phyloP scores from a whole-genome alignment of 2,797 vertebrate species.

The Cyprinella venusta region DNA sequence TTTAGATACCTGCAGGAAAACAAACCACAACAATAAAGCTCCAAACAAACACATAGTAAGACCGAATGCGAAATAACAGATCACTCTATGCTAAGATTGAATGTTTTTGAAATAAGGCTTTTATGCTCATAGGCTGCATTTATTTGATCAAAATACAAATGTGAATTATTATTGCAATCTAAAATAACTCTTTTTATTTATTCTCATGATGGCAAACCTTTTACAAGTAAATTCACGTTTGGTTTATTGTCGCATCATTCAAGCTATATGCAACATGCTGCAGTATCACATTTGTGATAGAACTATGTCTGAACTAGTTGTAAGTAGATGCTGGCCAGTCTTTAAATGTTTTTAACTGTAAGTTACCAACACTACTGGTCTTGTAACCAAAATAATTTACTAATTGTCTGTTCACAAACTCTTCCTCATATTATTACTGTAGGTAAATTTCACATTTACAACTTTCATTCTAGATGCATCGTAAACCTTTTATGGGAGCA shows the following conservation, averaged over 20 bases:
- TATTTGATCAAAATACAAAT: not conserved
- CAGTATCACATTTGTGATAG: not conserved
- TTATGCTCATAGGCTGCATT: not conserved
- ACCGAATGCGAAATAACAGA: not conserved
- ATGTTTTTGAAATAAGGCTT: not conserved
- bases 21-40: not conserved
- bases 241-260: not conserved
- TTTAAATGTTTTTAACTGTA: not conserved
- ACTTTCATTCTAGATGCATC: not conserved
- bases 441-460: slow-evolving; percentile 10
- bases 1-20: not conserved
- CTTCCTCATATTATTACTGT: not conserved
- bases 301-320: not conserved
- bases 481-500: slow-evolving; percentile 26
- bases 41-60: not conserved
- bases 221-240: not conserved
- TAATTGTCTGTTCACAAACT: not conserved
- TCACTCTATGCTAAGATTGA: not conserved
- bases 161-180: too few species aligned
- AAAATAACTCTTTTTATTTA: too few species aligned
- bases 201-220: too few species aligned
- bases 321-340: not conserved
- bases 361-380: not conserved
- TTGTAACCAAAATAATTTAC: not conserved
- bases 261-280: not conserved